Percentiles rank a stretch among this genome's conserved stretches.
Evolutionary conservation across 1,140 invertebrate genomes (phyloP).

Genomic region (Arctopsyche grandis): DNA sequence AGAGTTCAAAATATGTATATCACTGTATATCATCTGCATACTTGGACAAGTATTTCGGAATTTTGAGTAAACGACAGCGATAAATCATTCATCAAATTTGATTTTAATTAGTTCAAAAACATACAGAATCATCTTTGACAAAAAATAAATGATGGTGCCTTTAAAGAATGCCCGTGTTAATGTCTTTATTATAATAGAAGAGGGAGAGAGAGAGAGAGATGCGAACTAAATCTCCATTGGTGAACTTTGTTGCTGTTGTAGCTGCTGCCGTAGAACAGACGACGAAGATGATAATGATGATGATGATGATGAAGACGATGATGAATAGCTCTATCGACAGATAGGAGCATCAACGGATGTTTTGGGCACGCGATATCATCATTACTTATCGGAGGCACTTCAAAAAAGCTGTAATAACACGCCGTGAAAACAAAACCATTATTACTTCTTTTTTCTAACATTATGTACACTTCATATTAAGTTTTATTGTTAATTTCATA

Average conservation of each 20-base stretch:
- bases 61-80: background rate
- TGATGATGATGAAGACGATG: constrained; percentile 43
- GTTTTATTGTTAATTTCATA: no score
- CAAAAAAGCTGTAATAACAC: constrained; percentile 24
- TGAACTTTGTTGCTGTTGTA: background rate
- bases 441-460: background rate
- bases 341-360: constrained; percentile 25
- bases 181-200: constrained; percentile 42
- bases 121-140: no score
- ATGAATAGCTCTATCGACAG: constrained; percentile 45
- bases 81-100: background rate
- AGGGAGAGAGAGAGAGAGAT: constrained; percentile 1
- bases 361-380: constrained; percentile 39
- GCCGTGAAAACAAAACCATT: constrained; percentile 18
- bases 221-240: background rate
- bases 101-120: background rate
- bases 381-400: constrained; percentile 30
- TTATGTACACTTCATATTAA: no score
- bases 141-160: background rate
- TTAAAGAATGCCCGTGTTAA: constrained; percentile 8
- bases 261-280: background rate
- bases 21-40: no score
- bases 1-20: no score
- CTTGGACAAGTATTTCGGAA: no score
- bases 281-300: constrained; percentile 18